Base-by-base conservation (phyloP, 1,140 invertebrate genomes). In the Phortica variegata region DNA sequence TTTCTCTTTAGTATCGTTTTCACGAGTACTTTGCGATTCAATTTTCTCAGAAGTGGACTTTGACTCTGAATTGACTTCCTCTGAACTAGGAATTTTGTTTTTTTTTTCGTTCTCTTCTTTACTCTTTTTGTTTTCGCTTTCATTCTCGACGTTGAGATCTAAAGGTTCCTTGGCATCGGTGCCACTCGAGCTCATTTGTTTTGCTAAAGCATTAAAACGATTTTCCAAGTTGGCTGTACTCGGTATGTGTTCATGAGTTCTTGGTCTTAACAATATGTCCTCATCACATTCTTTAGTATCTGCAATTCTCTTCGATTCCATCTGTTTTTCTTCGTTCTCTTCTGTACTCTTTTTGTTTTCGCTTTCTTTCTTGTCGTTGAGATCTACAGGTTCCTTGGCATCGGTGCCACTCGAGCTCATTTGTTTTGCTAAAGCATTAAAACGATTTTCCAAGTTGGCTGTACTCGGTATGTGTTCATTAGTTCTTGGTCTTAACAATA, bases 161-260 rank as follows among this genome's bases (percentile, higher is more conserved):
- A 63, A 17, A 12, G 60, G 34, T 15, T 68, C 41, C 1, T 50
- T 55, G 2, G 49, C 39, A 18, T 34, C 37, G 31, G 48, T 34
- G 15, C 13, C 36, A 13, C 20, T 29, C 16, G 63, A 58, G 43
- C 65, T 69, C 32, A 55, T 34, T 43, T 73, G 69, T 15, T 63
- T 65, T 13, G 62, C 26, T 36, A 73, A 45, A 23, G 60, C 58
- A 65, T 61, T 49, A 26, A 65, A 73, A 19, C 70, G 65, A 10
- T 53, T 38, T 32, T 74, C 70, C 0, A 73, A 54, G 38, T 65
- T 60, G 12, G 61, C 54, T 23, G 70, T 73, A 10, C 61, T 61
- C 3, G 66, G 66, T 52, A 73, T 74, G 1, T 49, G 47, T 5
- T 65, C 57, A 5, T 26, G 5, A n/a, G n/a, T n/a, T 26, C 10